phyloP scores from a whole-genome alignment of 2,888 invertebrate species.

The Lumbricus terrestris region DNA sequence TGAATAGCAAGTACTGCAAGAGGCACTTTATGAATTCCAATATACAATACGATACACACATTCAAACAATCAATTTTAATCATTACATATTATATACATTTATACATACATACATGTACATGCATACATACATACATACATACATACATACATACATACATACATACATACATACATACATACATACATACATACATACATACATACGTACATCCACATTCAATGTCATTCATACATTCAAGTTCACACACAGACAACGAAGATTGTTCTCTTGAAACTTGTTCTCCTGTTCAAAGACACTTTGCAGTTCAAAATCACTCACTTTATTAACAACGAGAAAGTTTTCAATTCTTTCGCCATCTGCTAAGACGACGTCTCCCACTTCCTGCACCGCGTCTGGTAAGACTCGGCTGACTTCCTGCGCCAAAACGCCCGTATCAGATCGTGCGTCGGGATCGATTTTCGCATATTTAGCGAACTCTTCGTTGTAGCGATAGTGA shows the following conservation, averaged over 20 bases:
- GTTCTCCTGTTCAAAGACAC: neutral
- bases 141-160: constrained; percentile 5
- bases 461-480: constrained; percentile 75
- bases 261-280: no score
- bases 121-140: neutral
- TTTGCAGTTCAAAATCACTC: constrained; percentile 28
- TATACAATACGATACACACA: no score
- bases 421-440: constrained; percentile 91
- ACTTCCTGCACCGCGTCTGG: constrained; percentile 90
- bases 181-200: constrained; percentile 7
- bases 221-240: constrained; percentile 17
- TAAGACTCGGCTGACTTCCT: constrained; percentile 84
- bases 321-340: constrained; percentile 97
- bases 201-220: neutral
- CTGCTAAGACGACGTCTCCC: constrained; percentile 82
- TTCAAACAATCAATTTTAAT: no score
- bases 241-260: neutral
- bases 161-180: constrained; percentile 5
- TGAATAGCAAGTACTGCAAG: no score
- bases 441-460: constrained; percentile 65
- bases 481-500: constrained; percentile 80
- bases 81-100: no score
- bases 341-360: constrained; percentile 84
- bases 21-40: no score
- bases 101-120: neutral